Evolutionary conservation across 1,140 invertebrate genomes (phyloP).

Genomic region (Lethrus apterus): DNA sequence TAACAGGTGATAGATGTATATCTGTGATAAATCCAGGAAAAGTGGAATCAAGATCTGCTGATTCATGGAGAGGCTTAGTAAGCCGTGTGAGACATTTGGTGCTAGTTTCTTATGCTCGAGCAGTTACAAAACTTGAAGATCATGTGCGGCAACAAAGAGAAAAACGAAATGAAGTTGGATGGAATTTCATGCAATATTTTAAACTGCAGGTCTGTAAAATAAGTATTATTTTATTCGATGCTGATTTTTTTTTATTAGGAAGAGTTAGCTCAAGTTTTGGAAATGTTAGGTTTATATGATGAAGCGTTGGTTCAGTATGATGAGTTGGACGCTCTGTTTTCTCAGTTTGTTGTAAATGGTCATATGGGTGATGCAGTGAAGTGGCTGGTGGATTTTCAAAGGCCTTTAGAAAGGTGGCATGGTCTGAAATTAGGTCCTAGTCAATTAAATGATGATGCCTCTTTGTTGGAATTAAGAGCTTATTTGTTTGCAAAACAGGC

Average conservation of each 20-base stretch:
- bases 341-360: constrained; percentile 91
- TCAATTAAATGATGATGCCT: constrained; percentile 30
- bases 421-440: constrained; percentile 61
- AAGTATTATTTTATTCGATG: constrained; percentile 3
- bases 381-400: constrained; percentile 73
- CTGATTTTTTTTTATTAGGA: constrained; percentile 76
- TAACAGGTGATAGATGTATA: constrained; percentile 71
- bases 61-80: constrained; percentile 83
- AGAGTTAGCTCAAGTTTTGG: constrained; percentile 89
- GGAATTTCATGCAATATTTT: constrained; percentile 95
- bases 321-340: constrained; percentile 93
- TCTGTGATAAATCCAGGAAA: constrained; percentile 86
- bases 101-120: constrained; percentile 79
- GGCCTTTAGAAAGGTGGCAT: constrained; percentile 70
- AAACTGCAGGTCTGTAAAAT: constrained; percentile 62
- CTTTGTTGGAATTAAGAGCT: constrained; percentile 82
- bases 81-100: constrained; percentile 75
- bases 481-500: constrained; percentile 93
- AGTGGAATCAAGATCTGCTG: constrained; percentile 77
- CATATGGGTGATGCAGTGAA: constrained; percentile 73
- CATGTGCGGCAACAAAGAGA: constrained; percentile 84
- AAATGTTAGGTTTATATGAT: constrained; percentile 88
- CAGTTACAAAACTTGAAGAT: constrained; percentile 82
- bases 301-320: constrained; percentile 96
- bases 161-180: constrained; percentile 79